Conservation (phyloP, 2,113 vertebrate species). For the Pogonocichla stellata region DNA sequence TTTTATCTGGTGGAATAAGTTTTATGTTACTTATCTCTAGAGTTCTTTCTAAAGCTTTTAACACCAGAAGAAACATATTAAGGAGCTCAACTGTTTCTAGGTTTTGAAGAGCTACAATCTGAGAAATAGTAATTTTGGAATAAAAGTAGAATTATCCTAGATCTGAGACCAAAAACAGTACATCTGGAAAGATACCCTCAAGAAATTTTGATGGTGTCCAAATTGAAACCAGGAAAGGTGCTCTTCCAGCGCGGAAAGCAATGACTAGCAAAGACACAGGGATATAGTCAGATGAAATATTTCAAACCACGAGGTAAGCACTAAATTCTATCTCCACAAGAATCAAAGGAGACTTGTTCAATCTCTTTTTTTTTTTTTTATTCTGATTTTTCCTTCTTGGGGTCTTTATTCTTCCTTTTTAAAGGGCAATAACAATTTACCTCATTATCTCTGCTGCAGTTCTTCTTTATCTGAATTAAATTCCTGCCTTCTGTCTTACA, state of each 20-base stretch:
- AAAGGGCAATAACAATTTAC: background rate
- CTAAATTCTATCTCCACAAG: background rate
- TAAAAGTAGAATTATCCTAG: background rate
- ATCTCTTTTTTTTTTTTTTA: background rate
- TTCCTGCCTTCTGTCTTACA: background rate
- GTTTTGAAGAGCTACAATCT: background rate
- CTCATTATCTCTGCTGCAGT: background rate
- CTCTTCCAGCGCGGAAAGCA: background rate
- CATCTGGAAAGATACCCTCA: background rate
- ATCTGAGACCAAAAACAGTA: background rate
- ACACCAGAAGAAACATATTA: background rate
- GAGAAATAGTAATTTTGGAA: background rate
- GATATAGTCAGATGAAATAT: background rate
- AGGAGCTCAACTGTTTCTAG: background rate
- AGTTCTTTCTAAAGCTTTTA: background rate
- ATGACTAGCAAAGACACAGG: background rate
- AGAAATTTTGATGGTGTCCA: background rate
- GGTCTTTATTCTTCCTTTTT: background rate
- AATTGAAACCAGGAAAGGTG: background rate
- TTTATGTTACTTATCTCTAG: background rate
- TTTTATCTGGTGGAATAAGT: background rate
- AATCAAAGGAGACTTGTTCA: background rate
- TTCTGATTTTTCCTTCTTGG: background rate
- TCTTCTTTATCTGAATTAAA: background rate
- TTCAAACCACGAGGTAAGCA: background rate